phyloP scores from a whole-genome alignment of 2,888 invertebrate genomes.

The Euclidia mi region DNA sequence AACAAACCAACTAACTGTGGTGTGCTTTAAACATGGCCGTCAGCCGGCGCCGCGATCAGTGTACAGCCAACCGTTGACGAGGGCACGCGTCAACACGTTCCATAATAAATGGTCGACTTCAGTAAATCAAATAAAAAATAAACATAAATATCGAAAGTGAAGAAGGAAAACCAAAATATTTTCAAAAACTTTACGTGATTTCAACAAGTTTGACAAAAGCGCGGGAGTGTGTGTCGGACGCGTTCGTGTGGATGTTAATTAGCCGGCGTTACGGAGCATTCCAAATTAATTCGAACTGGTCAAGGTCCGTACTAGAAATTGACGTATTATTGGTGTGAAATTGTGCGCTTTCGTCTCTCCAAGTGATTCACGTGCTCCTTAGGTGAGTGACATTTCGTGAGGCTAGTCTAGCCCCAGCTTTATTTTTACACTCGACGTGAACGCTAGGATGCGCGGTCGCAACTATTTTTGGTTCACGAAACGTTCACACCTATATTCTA shows the following conservation, averaged over 20 bases:
- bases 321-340: slow-evolving; percentile 71
- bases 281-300: slow-evolving; percentile 74
- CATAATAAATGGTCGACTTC: slow-evolving; percentile 56
- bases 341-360: slow-evolving; percentile 67
- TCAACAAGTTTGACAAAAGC: slow-evolving; percentile 58
- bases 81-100: slow-evolving; percentile 73
- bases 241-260: slow-evolving; percentile 71
- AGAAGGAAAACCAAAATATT: slow-evolving; percentile 44
- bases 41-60: slow-evolving; percentile 76
- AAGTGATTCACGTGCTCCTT: slow-evolving; percentile 65
- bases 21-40: slow-evolving; percentile 85
- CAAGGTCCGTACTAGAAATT: slow-evolving; percentile 74
- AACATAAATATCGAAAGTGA: slow-evolving; percentile 54
- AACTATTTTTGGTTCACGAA: slow-evolving; percentile 84
- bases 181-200: slow-evolving; percentile 53
- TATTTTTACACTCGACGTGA: slow-evolving; percentile 78
- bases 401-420: slow-evolving; percentile 71
- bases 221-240: slow-evolving; percentile 71
- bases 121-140: slow-evolving; percentile 56
- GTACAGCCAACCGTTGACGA: slow-evolving; percentile 77
- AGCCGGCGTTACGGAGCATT: slow-evolving; percentile 74
- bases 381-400: slow-evolving; percentile 83
- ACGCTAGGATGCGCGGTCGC: slow-evolving; percentile 76
- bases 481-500: slow-evolving; percentile 77
- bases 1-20: slow-evolving; percentile 59